Evolutionary conservation across 2,888 invertebrate species (phyloP).

Genomic region (Dynastes tityus): DNA sequence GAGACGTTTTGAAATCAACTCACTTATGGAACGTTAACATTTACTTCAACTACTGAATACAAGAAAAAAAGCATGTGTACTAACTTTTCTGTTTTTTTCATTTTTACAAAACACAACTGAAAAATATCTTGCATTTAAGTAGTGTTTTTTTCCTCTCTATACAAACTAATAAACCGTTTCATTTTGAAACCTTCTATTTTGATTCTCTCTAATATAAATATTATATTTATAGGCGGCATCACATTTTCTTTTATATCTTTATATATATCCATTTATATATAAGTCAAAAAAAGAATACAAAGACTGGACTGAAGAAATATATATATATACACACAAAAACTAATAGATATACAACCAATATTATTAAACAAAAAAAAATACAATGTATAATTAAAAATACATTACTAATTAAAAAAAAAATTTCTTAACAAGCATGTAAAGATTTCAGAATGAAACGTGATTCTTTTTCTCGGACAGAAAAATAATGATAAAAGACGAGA

Average conservation of each 20-base stretch:
- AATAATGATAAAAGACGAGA: constrained; percentile 42
- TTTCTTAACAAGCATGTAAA: constrained; percentile 47
- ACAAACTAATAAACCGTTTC: constrained; percentile 58
- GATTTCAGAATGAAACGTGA: constrained; percentile 58
- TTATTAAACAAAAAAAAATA: constrained; percentile 47
- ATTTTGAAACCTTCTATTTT: constrained; percentile 58
- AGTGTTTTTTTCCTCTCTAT: constrained; percentile 55
- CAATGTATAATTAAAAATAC: constrained; percentile 48
- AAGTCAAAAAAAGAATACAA: constrained; percentile 47
- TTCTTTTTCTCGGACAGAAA: constrained; percentile 18
- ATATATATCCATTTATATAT: constrained; percentile 48
- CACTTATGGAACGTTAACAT: constrained; percentile 40
- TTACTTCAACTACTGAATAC: constrained; percentile 46
- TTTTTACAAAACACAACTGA: constrained; percentile 58
- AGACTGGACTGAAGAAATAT: constrained; percentile 50
- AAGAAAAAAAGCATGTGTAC: constrained; percentile 55
- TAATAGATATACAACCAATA: constrained; percentile 53
- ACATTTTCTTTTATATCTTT: constrained; percentile 48
- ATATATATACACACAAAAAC: constrained; percentile 43
- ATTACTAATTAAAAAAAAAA: constrained; percentile 44
- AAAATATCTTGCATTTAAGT: constrained; percentile 54
- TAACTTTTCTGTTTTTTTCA: constrained; percentile 50
- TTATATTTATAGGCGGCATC: constrained; percentile 52
- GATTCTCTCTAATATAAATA: constrained; percentile 54
- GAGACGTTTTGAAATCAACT: constrained; percentile 9